Base-by-base conservation (phyloP, 2,888 invertebrate species). In the Zeuzera pyrina region DNA sequence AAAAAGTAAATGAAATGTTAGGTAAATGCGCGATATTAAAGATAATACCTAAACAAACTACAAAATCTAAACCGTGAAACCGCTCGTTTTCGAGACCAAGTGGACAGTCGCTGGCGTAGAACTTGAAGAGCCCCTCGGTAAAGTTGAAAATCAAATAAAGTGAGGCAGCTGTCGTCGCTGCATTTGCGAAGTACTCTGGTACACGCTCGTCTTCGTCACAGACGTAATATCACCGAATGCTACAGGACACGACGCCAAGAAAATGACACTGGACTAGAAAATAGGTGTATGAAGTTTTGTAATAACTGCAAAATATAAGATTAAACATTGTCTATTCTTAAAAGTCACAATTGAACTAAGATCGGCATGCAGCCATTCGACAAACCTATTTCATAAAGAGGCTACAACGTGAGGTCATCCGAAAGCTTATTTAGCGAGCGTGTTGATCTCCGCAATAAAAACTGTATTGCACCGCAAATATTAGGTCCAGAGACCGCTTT, bases 381-480 rank as follows among this genome's bases (percentile, higher is more conserved):
- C n/a, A n/a, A n/a, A n/a, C n/a, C n/a, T n/a, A n/a, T n/a, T n/a
- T n/a, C n/a, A n/a, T n/a, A n/a, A n/a, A n/a, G n/a, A n/a, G n/a
- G n/a, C n/a, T 56, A 57, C 48, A 44, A 42, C 42, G 43, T 39
- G 36, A 42, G 48, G 51, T 48, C 43, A 50, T 54, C 44, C 42
- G 47, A 49, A 49, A 52, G n/a, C n/a, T 60, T 60, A 58, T 64
- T 59, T 49, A 50, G 52, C 47, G 51, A 59, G 51, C 57, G 52
- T 65, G 69, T 67, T 67, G 69, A 65, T 70, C 66, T 64, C 52
- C 54, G 65, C 66, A 73, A 74, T 74, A 77, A 76, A 78, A 64
- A 61, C 58, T 62, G 66, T 72, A 74, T 72, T 70, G 69, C 72
- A 64, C 59, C 57, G 61, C 71, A 76, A 76, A 76, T 73, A 76